These are phyloP conservation scores for Caiman crocodilus DNA, from an alignment of 2,797 vertebrate species.

Conservation along the genomic window DNA sequence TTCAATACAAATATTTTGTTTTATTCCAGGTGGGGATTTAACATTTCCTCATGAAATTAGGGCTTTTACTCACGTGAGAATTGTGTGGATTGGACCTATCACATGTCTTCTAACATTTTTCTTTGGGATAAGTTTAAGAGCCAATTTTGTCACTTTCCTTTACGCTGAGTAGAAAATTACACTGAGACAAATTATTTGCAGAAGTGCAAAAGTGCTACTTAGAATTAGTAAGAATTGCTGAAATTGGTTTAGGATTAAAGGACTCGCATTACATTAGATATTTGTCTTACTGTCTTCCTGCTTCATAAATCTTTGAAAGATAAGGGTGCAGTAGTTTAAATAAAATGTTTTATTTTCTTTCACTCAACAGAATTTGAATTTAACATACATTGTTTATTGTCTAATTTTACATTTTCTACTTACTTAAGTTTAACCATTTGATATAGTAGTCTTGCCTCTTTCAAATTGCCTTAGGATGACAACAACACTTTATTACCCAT, in stretches of 20 bases:
- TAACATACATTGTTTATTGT: not conserved
- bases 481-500: not conserved
- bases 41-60: too few relatives aligned
- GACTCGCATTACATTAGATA: not conserved
- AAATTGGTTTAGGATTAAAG: not conserved
- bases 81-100: too few relatives aligned
- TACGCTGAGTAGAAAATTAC: too few relatives aligned
- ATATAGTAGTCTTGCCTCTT: not conserved
- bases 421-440: not conserved
- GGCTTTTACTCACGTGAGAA: too few relatives aligned
- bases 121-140: too few relatives aligned
- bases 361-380: not conserved
- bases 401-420: not conserved
- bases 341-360: not conserved
- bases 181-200: too few relatives aligned
- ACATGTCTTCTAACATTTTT: too few relatives aligned
- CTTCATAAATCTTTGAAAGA: not conserved
- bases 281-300: not conserved
- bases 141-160: too few relatives aligned
- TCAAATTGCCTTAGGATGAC: not conserved
- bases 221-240: not conserved
- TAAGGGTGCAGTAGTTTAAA: not conserved
- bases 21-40: too few relatives aligned
- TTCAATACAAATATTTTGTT: too few relatives aligned
- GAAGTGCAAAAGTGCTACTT: not conserved